A percentile compares a stretch with the other conserved stretches of the same genome.
These are phyloP conservation scores for Pithys albifrons DNA, from an alignment of 2,113 vertebrate genomes.

Conservation along the genomic window DNA sequence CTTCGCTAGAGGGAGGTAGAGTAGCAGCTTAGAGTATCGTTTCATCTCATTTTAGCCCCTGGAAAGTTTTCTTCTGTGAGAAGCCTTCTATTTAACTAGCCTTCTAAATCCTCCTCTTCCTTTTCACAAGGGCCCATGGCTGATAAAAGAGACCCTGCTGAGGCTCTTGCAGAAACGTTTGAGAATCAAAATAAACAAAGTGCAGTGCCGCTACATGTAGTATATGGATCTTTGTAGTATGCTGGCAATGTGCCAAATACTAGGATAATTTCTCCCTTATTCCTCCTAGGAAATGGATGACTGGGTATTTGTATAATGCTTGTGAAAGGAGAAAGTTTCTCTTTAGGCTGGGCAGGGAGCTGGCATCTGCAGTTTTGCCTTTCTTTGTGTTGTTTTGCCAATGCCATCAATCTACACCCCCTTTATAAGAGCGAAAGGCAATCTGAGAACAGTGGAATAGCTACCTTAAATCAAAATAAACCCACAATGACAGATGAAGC, in stretches of 20 bases:
- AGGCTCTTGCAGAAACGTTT: background rate
- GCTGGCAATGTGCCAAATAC: background rate
- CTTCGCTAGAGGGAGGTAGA: conserved; percentile 26
- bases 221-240: background rate
- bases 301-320: background rate
- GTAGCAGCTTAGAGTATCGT: background rate
- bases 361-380: background rate
- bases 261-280: conserved; percentile 36
- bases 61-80: background rate
- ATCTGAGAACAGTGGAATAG: background rate
- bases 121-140: background rate
- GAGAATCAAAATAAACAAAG: background rate
- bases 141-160: background rate
- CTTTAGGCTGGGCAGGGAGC: background rate
- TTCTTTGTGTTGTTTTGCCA: background rate
- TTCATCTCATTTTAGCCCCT: background rate
- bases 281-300: conserved; percentile 1
- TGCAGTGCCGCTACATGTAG: background rate
- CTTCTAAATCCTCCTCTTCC: background rate
- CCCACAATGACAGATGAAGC: background rate
- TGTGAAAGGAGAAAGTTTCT: conserved; percentile 33
- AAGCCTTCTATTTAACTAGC: background rate
- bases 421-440: background rate
- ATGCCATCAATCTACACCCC: background rate
- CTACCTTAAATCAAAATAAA: conserved; percentile 24